These are phyloP conservation scores for Aphrocallistes beatrix DNA, from an alignment of 37 sponge, comb jelly and placozoan genomes.

Conservation along the genomic window DNA sequence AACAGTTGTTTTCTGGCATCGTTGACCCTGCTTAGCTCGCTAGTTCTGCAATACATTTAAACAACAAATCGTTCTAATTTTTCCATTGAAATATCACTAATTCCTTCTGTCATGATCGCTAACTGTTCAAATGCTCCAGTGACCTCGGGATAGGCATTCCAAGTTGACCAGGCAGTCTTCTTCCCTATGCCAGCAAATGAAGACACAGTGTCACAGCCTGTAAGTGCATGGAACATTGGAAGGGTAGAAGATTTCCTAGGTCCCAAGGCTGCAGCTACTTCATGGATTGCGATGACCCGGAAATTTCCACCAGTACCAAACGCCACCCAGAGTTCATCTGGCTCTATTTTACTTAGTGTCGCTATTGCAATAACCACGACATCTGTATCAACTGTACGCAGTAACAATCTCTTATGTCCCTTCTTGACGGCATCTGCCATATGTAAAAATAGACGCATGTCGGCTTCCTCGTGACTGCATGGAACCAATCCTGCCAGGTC, in stretches of 20 bases:
- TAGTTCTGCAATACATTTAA: neutral
- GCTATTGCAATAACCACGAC: neutral
- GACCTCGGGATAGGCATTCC: neutral
- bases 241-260: neutral
- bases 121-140: neutral
- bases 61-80: neutral
- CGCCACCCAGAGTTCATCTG: neutral
- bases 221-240: neutral
- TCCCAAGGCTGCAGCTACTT: neutral
- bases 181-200: neutral
- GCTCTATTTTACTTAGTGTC: neutral
- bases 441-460: neutral
- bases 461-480: slow-evolving; percentile 26
- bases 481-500: neutral
- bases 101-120: neutral
- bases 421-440: neutral
- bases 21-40: neutral
- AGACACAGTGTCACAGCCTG: neutral
- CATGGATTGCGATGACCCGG: neutral
- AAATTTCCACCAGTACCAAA: neutral
- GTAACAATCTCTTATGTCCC: neutral
- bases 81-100: neutral
- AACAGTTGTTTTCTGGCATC: neutral
- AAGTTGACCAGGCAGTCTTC: neutral
- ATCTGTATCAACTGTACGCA: neutral